A percentile compares a stretch with the other conserved stretches of the same genome.
phyloP scores from a whole-genome alignment of 2,888 invertebrate genomes.

The Drosophila aldrichi region DNA sequence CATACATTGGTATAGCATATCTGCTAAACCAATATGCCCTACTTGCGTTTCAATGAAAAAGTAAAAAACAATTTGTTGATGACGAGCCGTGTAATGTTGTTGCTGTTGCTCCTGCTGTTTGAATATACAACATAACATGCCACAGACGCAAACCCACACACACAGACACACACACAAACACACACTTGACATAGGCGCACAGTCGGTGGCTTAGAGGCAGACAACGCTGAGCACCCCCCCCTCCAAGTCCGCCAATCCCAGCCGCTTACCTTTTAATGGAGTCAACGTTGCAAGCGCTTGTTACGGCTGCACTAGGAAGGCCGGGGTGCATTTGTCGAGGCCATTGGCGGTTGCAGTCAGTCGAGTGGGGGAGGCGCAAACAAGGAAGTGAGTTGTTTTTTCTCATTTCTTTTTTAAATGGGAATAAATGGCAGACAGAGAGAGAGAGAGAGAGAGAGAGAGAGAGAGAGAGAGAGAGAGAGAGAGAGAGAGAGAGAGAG shows the following conservation, averaged over 20 bases:
- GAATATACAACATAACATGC: conserved; percentile 59
- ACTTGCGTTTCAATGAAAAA: neutral
- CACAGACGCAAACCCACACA: conserved; percentile 4
- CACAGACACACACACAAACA: neutral
- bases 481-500: neutral
- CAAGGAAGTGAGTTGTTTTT: conserved; percentile 65
- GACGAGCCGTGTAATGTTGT: conserved; percentile 31
- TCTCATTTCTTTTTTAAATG: conserved; percentile 7
- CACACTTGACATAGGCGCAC: conserved; percentile 23
- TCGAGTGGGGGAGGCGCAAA: conserved; percentile 43
- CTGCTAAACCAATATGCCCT: conserved; percentile 2
- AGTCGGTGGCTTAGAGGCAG: conserved; percentile 35
- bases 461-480: neutral
- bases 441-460: neutral
- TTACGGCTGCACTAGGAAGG: conserved; percentile 45
- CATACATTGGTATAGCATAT: neutral
- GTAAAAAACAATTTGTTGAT: conserved; percentile 27
- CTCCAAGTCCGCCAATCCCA: neutral
- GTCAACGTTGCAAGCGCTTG: conserved; percentile 28
- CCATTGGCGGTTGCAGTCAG: conserved; percentile 29
- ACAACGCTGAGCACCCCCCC: conserved; percentile 11
- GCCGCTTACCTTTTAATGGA: conserved; percentile 20
- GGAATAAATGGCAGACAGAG: neutral
- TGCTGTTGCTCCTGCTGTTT: conserved; percentile 37
- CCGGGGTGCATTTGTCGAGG: conserved; percentile 41